These are phyloP conservation scores for Nephrocerus scutellatus DNA, from an alignment of 2,888 invertebrate genomes.

Conservation along the genomic window DNA sequence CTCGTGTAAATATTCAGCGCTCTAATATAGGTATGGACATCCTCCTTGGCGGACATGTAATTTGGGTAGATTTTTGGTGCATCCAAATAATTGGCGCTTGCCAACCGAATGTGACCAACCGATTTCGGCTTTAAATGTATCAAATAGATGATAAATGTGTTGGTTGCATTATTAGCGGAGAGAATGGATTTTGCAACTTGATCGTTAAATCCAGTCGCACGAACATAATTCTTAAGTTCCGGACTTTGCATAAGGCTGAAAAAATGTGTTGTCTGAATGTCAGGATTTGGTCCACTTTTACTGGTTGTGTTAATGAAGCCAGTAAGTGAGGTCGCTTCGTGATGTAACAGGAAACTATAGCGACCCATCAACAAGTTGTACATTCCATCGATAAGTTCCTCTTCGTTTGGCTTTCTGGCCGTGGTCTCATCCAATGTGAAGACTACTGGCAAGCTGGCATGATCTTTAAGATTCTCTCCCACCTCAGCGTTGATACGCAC, in stretches of 20 bases:
- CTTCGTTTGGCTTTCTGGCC: slow-evolving; percentile 41
- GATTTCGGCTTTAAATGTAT: slow-evolving; percentile 48
- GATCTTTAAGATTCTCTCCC: slow-evolving; percentile 74
- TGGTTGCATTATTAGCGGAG: slow-evolving; percentile 36
- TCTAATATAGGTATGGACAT: slow-evolving; percentile 44
- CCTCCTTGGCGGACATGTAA: slow-evolving; percentile 53
- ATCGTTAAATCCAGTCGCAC: slow-evolving; percentile 38
- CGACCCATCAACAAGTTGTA: slow-evolving; percentile 51
- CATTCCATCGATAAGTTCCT: slow-evolving; percentile 44
- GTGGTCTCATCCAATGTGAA: slow-evolving; percentile 49
- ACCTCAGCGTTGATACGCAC: slow-evolving; percentile 49
- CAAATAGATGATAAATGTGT: slow-evolving; percentile 39
- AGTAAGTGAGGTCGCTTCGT: slow-evolving; percentile 49
- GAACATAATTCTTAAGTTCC: slow-evolving; percentile 38
- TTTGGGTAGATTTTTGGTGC: slow-evolving; percentile 55
- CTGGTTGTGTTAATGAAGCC: slow-evolving; percentile 56
- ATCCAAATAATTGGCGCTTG: slow-evolving; percentile 51
- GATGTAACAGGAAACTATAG: slow-evolving; percentile 50
- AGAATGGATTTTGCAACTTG: slow-evolving; percentile 39
- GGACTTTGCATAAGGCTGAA: slow-evolving; percentile 47
- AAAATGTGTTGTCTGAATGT: slow-evolving; percentile 53
- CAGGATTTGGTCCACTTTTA: slow-evolving; percentile 50
- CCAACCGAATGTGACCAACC: slow-evolving; percentile 50
- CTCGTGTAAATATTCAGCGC: slow-evolving; percentile 39
- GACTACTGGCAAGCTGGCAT: slow-evolving; percentile 56